Evolutionary conservation across 1,140 invertebrate species (phyloP), one percentile per base, ranked within the genome.

Genomic region (Hylaeus volcanicus): DNA sequence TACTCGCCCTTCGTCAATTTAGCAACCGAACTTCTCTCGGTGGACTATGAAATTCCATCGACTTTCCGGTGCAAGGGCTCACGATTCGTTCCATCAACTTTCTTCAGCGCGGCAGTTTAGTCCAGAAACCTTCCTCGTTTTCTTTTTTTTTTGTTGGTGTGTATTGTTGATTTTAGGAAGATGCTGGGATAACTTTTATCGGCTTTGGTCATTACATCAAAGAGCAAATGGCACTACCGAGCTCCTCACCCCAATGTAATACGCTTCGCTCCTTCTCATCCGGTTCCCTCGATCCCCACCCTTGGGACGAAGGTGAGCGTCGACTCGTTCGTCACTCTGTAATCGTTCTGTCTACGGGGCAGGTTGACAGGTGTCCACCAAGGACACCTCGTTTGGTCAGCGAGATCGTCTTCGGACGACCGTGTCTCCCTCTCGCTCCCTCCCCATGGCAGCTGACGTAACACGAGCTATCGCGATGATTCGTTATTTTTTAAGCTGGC

Each of bases 351-450:
- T 78, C 73, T 58, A 85, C 74, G 55, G 66, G 56, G 55, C 70
- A 56, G 69, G 80, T 58, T 74, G 83, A 86, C 85, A 86, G 84
- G 85, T 86, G 85, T 86, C 85, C 75, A 79, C 80, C 83, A 85
- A 86, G 84, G 85, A 86, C 83, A 82, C 70, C 65, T 82, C 83
- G 66, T 82, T 72, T 26, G 60, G 73, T 66, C 71, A 61, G 15
- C 43, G 39, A 72, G 61, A 80, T 68, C 58, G 71, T 81, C 78
- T 81, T 71, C 77, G 83, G 60, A n/a, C 58, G 75, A 84, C 71
- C 70, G 68, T 73, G 65, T 68, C 14, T 56, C 55, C 8, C 5
- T 15, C 55, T 56, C 15, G 5, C 2, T 56, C 14, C 8, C 2
- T 56, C 55, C 15, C 55, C 2, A 9, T 51, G 66, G 37, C 39